Percentiles rank a stretch among this genome's conserved stretches.
phyloP scores from a whole-genome alignment of 2,888 invertebrate species.

The Dryobotodes eremita region DNA sequence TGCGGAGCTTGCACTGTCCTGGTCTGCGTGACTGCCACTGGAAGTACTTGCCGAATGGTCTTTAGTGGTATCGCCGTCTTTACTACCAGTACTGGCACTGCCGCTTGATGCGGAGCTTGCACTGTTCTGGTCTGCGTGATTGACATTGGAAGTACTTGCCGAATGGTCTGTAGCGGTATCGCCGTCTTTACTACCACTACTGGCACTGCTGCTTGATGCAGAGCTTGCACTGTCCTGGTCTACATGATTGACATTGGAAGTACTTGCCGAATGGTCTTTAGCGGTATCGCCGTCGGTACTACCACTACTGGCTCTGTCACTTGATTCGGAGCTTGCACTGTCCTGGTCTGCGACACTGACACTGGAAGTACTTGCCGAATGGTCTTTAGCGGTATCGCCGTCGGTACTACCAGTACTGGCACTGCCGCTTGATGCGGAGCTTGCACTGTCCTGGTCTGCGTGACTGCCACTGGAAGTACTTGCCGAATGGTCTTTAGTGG shows the following conservation, averaged over 20 bases:
- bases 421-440: neutral
- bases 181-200: neutral
- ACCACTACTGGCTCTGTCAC: neutral
- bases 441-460: neutral
- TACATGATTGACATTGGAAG: neutral
- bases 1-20: fast-evolving
- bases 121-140: too few species aligned
- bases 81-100: neutral
- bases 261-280: too few species aligned
- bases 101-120: neutral
- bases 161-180: neutral
- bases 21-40: neutral
- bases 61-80: fast-evolving
- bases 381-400: neutral
- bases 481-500: fast-evolving
- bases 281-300: neutral
- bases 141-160: neutral
- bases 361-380: neutral
- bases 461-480: neutral
- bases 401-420: neutral
- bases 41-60: neutral
- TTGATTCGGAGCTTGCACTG: neutral
- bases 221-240: neutral
- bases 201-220: neutral
- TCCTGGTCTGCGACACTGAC: too few species aligned